Base-by-base conservation (phyloP, 2,113 vertebrate genomes). In the Chloropsis cyanopogon region DNA sequence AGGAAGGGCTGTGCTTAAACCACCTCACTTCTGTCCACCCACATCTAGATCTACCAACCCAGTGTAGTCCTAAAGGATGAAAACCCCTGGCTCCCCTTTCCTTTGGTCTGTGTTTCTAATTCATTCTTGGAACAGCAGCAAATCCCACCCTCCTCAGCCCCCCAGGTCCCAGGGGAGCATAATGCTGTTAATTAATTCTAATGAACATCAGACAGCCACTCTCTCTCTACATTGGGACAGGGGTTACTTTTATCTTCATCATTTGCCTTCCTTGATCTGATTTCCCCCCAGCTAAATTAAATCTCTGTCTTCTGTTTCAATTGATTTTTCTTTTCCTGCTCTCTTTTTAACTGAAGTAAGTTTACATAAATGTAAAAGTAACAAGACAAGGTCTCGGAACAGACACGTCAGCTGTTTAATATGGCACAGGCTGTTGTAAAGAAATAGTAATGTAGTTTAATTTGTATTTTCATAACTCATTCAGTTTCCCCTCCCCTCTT, bases 261-360 rank as follows among this genome's bases (percentile, higher is more conserved):
- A 85, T 82, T 92, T 96, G 80, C 93, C 73, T 88, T 91, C 68
- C 91, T 94, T 96, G 95, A 97, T 97, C 39, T 49, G 64, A 95
- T 97, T 95, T 96, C 17, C 75, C 87, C 66, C 65, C 59, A 95
- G 91, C 90, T 92, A 95, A 97, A 97, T 97, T 94, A 95, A 97
- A 90, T 91, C 85, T 95, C 59, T 2, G 12, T 95, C 96, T 83
- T 96, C 88, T 76, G 19, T 96, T 96, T 94, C 93, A 91, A 97
- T 96, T 92, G 96, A 97, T 91, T 97, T 96, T 93, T 86, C 79
- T n/a, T 71, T 92, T 79, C 82, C 88, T 86, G 52, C 28, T 94
- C 49, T 82, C 69, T 95, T 88, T 94, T 95, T 92, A 84, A 81
- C 83, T 64, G 78, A 96, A 91, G 88, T 95, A 95, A 88, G 91